Conservation (phyloP, 2,888 invertebrate genomes). For the Phyllotreta striolata region DNA sequence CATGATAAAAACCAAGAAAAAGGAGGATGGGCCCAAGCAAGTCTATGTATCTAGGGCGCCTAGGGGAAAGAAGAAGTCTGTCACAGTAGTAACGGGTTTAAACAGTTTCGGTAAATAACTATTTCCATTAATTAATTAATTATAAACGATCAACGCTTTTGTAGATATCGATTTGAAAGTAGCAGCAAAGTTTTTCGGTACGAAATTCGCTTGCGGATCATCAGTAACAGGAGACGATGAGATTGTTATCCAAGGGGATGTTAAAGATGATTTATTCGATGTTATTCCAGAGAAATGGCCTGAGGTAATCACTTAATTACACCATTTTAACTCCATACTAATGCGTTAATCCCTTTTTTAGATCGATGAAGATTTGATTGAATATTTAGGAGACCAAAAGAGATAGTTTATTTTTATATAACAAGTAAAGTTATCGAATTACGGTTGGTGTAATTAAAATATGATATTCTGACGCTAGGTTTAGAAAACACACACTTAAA, state of each 20-base stretch:
- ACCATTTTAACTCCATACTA: slow-evolving; percentile 2
- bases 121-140: too few relatives aligned
- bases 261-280: slow-evolving; percentile 97
- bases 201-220: slow-evolving; percentile 98
- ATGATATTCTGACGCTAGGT: background rate
- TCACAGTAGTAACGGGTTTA: slow-evolving; percentile 95
- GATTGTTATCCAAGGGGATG: slow-evolving; percentile 99
- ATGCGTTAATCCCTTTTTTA: slow-evolving; percentile 50
- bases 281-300: slow-evolving; percentile 99
- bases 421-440: too few relatives aligned
- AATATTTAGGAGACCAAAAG: slow-evolving; percentile 91
- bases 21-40: slow-evolving; percentile 87
- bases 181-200: slow-evolving; percentile 97
- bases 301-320: slow-evolving; percentile 67
- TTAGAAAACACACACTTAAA: background rate
- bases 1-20: slow-evolving; percentile 93
- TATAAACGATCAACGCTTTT: slow-evolving; percentile 33
- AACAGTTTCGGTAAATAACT: slow-evolving; percentile 83
- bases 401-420: slow-evolving; percentile 67
- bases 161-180: slow-evolving; percentile 96
- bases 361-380: slow-evolving; percentile 92
- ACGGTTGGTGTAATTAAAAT: too few relatives aligned
- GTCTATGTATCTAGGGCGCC: slow-evolving; percentile 88
- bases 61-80: slow-evolving; percentile 98
- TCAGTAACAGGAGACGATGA: slow-evolving; percentile 99